Evolutionary conservation across 2,888 invertebrate genomes (phyloP).

Genomic region (Andrena hattorfiana): DNA sequence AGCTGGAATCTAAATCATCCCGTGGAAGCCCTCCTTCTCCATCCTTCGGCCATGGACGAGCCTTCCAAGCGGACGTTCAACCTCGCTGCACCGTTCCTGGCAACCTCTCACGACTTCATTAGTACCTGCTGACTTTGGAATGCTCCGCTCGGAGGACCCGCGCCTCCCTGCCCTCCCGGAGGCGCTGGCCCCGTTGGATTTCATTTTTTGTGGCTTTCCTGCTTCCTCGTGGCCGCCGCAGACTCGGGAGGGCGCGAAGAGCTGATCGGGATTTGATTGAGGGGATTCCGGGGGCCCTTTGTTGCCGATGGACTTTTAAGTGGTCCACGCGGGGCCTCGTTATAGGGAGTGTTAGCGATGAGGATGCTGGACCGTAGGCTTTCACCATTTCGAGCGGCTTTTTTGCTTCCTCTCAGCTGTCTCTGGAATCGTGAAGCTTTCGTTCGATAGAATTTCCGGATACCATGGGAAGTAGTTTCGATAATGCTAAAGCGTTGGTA

Average conservation of each 20-base stretch:
- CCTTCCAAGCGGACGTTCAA: slow-evolving; percentile 53
- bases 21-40: slow-evolving; percentile 26
- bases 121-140: slow-evolving; percentile 78
- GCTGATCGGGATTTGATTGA: slow-evolving; percentile 39
- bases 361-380: background rate
- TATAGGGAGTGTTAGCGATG: background rate
- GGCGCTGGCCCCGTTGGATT: slow-evolving; percentile 2
- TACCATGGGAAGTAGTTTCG: no score
- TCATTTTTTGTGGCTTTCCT: slow-evolving; percentile 36
- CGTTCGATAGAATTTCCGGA: no score
- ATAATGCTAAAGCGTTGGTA: no score
- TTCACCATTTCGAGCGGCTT: background rate
- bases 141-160: slow-evolving; percentile 59
- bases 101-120: slow-evolving; percentile 78
- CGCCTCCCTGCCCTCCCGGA: background rate
- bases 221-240: background rate
- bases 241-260: background rate
- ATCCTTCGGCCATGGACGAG: slow-evolving; percentile 9
- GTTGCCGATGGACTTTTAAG: slow-evolving; percentile 32
- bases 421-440: no score
- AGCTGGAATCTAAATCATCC: slow-evolving; percentile 80
- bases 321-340: slow-evolving; percentile 17
- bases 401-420: background rate
- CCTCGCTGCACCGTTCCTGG: slow-evolving; percentile 57
- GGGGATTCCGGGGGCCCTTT: slow-evolving; percentile 14